These are phyloP conservation scores for Saxicola maurus DNA, from an alignment of 2,797 vertebrate species.

Conservation along the genomic window DNA sequence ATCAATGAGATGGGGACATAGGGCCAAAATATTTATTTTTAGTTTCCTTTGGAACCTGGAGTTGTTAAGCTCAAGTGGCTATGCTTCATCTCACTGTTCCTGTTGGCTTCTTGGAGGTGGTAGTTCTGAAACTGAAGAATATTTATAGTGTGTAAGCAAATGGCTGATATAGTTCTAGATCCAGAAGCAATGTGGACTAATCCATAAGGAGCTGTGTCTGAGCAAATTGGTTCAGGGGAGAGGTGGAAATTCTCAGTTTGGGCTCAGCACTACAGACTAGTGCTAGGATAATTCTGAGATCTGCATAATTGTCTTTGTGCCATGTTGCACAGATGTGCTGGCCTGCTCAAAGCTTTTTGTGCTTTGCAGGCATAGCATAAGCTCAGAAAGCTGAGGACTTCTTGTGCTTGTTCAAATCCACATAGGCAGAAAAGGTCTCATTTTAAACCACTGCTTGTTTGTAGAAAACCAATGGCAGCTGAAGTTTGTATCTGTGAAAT, in stretches of 20 bases:
- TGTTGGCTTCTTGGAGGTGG: neutral
- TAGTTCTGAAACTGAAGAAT: neutral
- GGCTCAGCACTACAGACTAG: neutral
- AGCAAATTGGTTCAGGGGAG: neutral
- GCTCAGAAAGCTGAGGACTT: neutral
- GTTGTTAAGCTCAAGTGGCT: neutral
- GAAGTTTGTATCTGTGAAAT: neutral
- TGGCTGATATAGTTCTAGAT: neutral
- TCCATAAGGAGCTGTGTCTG: neutral
- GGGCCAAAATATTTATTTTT: neutral
- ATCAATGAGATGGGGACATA: neutral
- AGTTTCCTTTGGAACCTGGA: neutral
- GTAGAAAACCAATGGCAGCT: neutral
- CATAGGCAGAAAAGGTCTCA: neutral
- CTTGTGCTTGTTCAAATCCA: neutral
- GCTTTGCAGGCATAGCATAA: neutral
- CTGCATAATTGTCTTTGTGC: constrained; percentile 11
- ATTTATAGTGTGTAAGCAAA: neutral
- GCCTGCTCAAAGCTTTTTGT: neutral
- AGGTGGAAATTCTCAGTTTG: neutral
- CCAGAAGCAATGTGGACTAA: neutral
- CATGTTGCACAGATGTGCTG: neutral
- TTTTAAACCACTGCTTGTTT: neutral
- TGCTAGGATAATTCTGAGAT: neutral
- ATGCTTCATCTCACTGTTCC: neutral